A percentile compares a stretch with the other conserved stretches of the same genome.
Evolutionary conservation across 35 echinoderm and acorn worm species (phyloP).

Genomic region (Lytechinus variegatus): DNA sequence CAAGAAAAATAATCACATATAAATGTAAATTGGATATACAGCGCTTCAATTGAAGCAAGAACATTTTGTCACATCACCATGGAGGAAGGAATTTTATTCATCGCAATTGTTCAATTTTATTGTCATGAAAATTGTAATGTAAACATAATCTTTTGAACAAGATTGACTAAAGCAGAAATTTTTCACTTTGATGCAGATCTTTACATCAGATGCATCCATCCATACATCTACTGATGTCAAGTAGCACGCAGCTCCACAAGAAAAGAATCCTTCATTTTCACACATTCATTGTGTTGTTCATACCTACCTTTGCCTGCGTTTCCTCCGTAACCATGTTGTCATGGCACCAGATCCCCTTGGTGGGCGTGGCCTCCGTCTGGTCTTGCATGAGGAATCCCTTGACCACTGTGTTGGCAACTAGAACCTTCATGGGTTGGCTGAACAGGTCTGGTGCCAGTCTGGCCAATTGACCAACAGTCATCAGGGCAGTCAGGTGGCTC

Average conservation of each 20-base stretch:
- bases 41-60: no score
- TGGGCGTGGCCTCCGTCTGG: conserved; percentile 63
- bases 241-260: neutral
- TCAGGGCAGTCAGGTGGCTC: conserved; percentile 78
- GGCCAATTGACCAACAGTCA: conserved; percentile 77
- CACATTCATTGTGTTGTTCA: neutral
- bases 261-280: neutral
- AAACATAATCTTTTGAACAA: no score
- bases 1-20: no score
- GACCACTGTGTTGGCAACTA: conserved; percentile 83
- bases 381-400: conserved; percentile 98
- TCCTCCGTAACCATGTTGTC: conserved; percentile 83
- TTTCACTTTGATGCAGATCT: no score
- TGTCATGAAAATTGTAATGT: no score
- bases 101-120: no score
- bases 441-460: conserved; percentile 76
- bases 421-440: conserved; percentile 76
- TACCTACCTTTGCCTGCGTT: conserved; percentile 85
- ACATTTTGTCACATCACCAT: no score
- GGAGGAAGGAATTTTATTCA: no score
- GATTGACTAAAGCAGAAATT: no score
- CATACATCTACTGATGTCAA: neutral
- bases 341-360: conserved; percentile 92
- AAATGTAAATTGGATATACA: no score
- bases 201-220: no score